Evolutionary conservation across 2,113 vertebrate species (phyloP).

Genomic region (Hydrochoerus hydrochaeris): DNA sequence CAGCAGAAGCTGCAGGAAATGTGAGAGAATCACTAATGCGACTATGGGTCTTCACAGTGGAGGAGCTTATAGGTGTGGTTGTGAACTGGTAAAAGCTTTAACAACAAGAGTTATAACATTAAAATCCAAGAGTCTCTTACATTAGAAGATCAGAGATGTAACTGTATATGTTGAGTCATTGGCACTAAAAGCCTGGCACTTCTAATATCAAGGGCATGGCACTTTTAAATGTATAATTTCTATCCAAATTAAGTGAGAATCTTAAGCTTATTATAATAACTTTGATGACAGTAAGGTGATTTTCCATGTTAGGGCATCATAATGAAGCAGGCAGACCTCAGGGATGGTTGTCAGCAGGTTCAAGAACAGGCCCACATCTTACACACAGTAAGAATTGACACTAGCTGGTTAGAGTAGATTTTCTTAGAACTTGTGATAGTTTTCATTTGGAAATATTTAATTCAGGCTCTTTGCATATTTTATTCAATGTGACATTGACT

Average conservation of each 20-base stretch:
- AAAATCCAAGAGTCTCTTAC: too few species aligned
- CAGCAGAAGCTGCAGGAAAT: not conserved
- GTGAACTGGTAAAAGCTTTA: not conserved
- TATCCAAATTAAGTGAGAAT: not conserved
- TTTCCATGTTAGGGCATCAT: not conserved
- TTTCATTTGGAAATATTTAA: not conserved
- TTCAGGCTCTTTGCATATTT: not conserved
- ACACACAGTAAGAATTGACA: not conserved
- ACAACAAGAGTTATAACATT: not conserved
- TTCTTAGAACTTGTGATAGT: not conserved
- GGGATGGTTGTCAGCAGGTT: not conserved
- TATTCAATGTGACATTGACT: not conserved
- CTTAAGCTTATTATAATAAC: not conserved
- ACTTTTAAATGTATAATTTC: not conserved
- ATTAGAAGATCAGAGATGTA: not conserved
- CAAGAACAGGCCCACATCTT: not conserved
- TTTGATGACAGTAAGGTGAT: not conserved
- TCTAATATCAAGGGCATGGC: not conserved
- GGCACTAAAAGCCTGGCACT: not conserved
- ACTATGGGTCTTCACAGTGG: not conserved
- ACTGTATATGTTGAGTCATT: not conserved
- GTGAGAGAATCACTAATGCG: not conserved
- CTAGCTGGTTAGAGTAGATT: not conserved
- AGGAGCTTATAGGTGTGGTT: not conserved
- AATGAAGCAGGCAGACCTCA: not conserved